Evolutionary conservation across 2,888 invertebrate genomes (phyloP).

Genomic region (Melinaea menophilus): DNA sequence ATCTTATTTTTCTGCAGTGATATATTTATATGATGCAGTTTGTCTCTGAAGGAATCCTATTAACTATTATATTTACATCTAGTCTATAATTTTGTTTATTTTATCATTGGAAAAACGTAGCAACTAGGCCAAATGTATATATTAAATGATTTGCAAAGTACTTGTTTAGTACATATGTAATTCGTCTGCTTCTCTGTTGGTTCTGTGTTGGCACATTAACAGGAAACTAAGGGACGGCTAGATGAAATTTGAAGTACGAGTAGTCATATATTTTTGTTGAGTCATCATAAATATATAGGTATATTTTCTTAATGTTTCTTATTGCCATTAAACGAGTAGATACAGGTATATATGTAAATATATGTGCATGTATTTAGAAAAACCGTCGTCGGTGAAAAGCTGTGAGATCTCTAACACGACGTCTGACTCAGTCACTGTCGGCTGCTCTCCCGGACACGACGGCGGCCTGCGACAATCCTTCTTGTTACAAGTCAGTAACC

Average conservation of each 20-base stretch:
- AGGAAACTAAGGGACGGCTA: too few relatives aligned
- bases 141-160: too few relatives aligned
- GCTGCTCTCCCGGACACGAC: slow-evolving; percentile 83
- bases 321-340: neutral
- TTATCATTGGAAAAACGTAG: too few relatives aligned
- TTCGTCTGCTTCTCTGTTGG: too few relatives aligned
- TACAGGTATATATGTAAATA: neutral
- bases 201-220: too few relatives aligned
- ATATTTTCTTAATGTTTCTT: too few relatives aligned
- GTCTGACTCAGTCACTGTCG: slow-evolving; percentile 80
- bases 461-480: slow-evolving; percentile 83
- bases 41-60: slow-evolving; percentile 1
- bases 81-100: too few relatives aligned
- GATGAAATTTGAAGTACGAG: too few relatives aligned
- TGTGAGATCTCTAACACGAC: slow-evolving; percentile 84
- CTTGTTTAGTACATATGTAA: too few relatives aligned
- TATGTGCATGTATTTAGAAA: slow-evolving; percentile 61
- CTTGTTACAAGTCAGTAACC: slow-evolving; percentile 76
- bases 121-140: too few relatives aligned
- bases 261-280: too few relatives aligned
- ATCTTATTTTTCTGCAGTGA: neutral
- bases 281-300: too few relatives aligned
- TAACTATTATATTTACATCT: neutral
- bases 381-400: slow-evolving; percentile 82
- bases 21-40: neutral